Base-by-base conservation (phyloP, 2,113 vertebrate genomes). In the Callorhinus ursinus region DNA sequence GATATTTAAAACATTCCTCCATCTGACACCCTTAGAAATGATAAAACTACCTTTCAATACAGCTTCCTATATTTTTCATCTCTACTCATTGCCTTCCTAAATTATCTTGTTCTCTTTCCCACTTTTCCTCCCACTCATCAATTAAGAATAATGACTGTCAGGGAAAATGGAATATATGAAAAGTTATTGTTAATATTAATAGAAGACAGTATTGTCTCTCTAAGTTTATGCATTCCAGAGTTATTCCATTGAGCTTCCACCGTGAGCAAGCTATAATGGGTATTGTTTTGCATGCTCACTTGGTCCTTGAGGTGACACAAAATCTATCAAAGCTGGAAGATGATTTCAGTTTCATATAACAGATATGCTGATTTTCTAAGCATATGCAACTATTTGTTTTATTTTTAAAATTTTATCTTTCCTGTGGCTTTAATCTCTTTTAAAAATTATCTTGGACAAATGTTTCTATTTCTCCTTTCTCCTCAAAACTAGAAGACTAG, bases 101-200 rank as follows among this genome's bases (percentile, higher is more conserved):
- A 97, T 98, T 96, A 93, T 88, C 96, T 90, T 96, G 90, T 96
- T 97, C 96, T 96, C 74, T 67, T 98, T 95, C 94, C 90, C 85
- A 95, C 90, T 89, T 97, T 90, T 49, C 86, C 97, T 97, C 97
- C 97, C 77, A 98, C 98, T 97, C 97, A 86, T 97, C 97, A 98
- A 96, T 97, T 98, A 97, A 98, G 81, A 96, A 96, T 90, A 96
- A 96, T 95, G 81, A 94, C 63, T 96, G 90, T 95, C 96, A 97
- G 53, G 71, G 86, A 94, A 94, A 97, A 97, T 96, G 89, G 82
- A 83, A 92, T 93, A 49, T 86, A 83, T 87, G 76, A 97, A 96
- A 96, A 92, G 88, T 97, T 96, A 95, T 79, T 97, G 95, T 77
- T 97, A 80, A 93, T 95, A 96, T 96, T 97, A 97, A 97, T 97